Conservation (phyloP, 1,140 invertebrate genomes). For the Drosophila azteca region DNA sequence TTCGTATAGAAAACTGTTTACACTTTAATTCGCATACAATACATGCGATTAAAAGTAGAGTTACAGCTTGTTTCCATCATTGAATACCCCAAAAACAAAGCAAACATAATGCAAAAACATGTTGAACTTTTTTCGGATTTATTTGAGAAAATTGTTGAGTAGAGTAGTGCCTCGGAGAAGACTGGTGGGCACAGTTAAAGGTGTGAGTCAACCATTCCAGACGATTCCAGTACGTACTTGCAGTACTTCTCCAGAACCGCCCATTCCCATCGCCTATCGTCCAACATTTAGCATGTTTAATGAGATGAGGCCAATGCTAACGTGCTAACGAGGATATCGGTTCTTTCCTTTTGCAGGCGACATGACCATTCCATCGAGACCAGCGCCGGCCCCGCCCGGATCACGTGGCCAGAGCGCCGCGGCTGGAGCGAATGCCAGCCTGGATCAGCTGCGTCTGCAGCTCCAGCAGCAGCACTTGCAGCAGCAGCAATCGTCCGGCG, state of each 20-base stretch:
- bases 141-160: slow-evolving; percentile 29
- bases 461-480: slow-evolving; percentile 75
- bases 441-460: slow-evolving; percentile 74
- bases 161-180: slow-evolving; percentile 5
- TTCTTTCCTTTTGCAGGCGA: slow-evolving; percentile 30
- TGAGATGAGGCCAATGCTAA: not conserved
- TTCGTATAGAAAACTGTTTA: not conserved
- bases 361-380: slow-evolving; percentile 83
- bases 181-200: not conserved
- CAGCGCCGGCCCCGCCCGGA: slow-evolving; percentile 81
- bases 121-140: slow-evolving; percentile 13
- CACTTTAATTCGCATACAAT: not conserved
- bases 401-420: slow-evolving; percentile 68
- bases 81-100: slow-evolving; percentile 9
- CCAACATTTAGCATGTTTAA: slow-evolving; percentile 22
- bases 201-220: slow-evolving; percentile 8
- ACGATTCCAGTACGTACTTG: too few relatives aligned
- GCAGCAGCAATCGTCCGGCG: slow-evolving; percentile 62
- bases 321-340: too few relatives aligned
- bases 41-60: not conserved
- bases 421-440: slow-evolving; percentile 73
- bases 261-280: slow-evolving; percentile 10
- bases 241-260: not conserved
- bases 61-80: not conserved
- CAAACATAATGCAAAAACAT: slow-evolving; percentile 1